Base-by-base conservation (phyloP, 2,888 invertebrate genomes). In the Eurytoma californica region DNA sequence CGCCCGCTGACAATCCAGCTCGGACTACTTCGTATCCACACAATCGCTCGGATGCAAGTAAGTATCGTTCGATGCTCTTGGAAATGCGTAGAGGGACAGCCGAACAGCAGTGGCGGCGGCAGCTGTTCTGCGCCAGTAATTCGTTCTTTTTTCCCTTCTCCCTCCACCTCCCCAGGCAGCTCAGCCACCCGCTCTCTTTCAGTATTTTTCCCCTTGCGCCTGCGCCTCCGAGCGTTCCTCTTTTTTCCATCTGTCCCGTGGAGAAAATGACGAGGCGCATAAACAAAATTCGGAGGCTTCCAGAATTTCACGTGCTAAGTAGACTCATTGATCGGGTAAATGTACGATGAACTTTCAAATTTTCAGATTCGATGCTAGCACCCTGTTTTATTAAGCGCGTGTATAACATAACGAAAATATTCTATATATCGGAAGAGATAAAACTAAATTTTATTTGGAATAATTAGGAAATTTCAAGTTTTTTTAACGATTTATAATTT, bases 51-150 rank as follows among this genome's bases (percentile, higher is more conserved):
- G 61, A 68, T 53, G 53, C 53, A 65, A 47, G 65, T 47, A 65
- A 39, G 28, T 39, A 53, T 14, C 63, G n/a, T 72, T 72, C 55
- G 60, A 55, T 72, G 65, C 55, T 66, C 53, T 61, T 57, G 18
- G 55, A 39, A 55, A 49, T 7, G 20, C 55, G 24, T 24, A 74
- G 39, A 74, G 53, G 18, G 65, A 73, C 20, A 74, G 51, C 51
- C 20, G 58, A 49, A 53, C 18, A 58, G 49, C 58, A 69, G 72
- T 63, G 28, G 58, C 51, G 57, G n/a, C 68, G 63, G 79, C 80
- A 76, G 80, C 76, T 80, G 76, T 76, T 79, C 73, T 24, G 28
- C 20, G 63, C 63, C 49, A 30, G 72, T 78, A 73, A 73, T 73
- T 74, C 79, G 60, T 79, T 58, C 66, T 70, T 57, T 70, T 78